Evolutionary conservation across 2,113 vertebrate species (phyloP), one percentile per base, ranked within the genome.

Genomic region (Silurus glanis): DNA sequence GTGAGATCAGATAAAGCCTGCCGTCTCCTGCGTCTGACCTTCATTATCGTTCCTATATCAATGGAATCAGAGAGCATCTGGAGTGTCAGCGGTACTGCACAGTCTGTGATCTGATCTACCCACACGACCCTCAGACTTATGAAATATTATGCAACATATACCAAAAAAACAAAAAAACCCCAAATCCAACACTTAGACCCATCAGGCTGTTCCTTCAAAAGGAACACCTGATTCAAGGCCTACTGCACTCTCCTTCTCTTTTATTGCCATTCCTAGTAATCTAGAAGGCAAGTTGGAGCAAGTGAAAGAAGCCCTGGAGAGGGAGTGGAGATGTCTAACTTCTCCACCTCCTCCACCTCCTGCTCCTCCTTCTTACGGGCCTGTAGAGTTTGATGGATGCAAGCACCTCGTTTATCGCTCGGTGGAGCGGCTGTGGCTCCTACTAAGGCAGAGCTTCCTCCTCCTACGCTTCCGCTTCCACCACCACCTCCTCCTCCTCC

Each of bases 401-500:
- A 53, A 56, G 25, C 78, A 86, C 91, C 94, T 16, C 91, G 93
- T 91, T 92, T 94, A 82, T 94, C 93, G 93, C 56, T 92, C 23
- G 91, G 87, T 76, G 93, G 93, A 75, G 93, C 94, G 79, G 93
- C 91, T 21, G 91, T 91, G 19, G 91, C 91, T 75, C 92, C 92
- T 45, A 92, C 89, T 85, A 90, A 84, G 0, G 69, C 45, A 45
- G 67, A 2, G 55, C 14, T 49, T 17, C 47, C 74, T 17, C 84
- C 75, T 25, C 17, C 56, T 53, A 37, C 37, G 21, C 51, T 56
- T 2, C 84, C 56, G 9, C 89, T 75, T 45, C 90, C 86, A 3
- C 28, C 58, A 5, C 56, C 83, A 2, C 45, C 83, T 21, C 3
- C 59, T 37, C 87, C 89, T 45, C 90, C 86, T 6, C 28, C 56